These are phyloP conservation scores for Machimus atricapillus DNA, from an alignment of 2,888 invertebrate species.

Conservation along the genomic window DNA sequence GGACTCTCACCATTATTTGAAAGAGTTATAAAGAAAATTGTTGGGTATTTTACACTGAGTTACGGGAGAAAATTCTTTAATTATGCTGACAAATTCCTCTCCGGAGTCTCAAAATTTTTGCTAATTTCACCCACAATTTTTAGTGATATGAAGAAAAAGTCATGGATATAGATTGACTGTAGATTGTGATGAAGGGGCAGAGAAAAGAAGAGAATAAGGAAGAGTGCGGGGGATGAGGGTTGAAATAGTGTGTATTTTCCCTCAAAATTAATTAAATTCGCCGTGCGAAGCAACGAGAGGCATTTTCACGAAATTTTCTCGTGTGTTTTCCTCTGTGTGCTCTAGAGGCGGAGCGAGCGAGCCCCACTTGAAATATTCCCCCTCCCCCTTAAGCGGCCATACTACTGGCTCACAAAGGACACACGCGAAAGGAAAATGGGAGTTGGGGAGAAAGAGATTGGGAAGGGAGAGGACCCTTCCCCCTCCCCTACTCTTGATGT, in stretches of 20 bases:
- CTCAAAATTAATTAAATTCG: not conserved
- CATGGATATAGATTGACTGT: not conserved
- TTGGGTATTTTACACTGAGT: not conserved
- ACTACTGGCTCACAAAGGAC: not conserved
- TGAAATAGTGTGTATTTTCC: not conserved
- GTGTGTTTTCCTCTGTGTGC: not conserved
- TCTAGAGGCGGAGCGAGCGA: not conserved
- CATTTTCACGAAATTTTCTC: not conserved
- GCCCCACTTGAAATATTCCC: not conserved
- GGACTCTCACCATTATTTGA: not conserved
- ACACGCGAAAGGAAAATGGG: not conserved
- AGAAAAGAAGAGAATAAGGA: not conserved
- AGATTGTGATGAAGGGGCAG: not conserved
- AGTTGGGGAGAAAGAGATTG: not conserved
- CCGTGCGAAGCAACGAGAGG: not conserved
- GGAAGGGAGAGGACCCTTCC: too few relatives aligned
- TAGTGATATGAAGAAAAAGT: not conserved
- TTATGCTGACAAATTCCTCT: not conserved
- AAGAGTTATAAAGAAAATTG: not conserved
- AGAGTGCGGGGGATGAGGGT: not conserved
- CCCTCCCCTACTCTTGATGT: not conserved
- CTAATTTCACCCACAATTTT: not conserved
- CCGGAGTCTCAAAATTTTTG: not conserved
- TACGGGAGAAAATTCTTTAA: not conserved
- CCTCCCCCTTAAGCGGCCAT: not conserved